Evolutionary conservation across 2,113 vertebrate genomes (phyloP).

Genomic region (Heterochromis multidens): DNA sequence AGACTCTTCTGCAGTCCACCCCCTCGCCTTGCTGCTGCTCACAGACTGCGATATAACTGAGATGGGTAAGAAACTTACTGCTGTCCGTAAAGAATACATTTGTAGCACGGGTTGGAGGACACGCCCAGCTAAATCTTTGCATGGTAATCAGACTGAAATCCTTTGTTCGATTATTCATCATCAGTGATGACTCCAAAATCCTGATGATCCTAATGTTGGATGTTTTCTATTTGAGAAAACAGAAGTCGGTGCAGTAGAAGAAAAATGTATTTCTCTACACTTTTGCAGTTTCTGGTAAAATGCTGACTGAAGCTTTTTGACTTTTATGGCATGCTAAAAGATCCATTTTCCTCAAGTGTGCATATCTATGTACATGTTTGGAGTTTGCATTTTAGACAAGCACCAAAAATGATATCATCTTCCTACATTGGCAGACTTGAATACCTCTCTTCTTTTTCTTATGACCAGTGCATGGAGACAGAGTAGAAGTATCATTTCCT

Average conservation of each 20-base stretch:
- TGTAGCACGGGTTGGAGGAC: not conserved
- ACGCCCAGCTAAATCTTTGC: not conserved
- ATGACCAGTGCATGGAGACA: conserved; percentile 77
- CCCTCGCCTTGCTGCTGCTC: conserved; percentile 88
- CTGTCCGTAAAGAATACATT: not conserved
- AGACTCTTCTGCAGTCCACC: conserved; percentile 90
- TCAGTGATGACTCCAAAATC: not conserved
- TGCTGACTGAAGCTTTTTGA: not conserved
- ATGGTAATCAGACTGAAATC: not conserved
- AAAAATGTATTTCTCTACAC: too few species aligned
- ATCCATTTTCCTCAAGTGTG: not conserved
- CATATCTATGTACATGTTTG: not conserved
- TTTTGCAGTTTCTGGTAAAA: not conserved
- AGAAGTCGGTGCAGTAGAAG: too few species aligned
- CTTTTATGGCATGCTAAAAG: not conserved
- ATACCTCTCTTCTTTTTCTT: not conserved
- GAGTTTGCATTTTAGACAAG: not conserved
- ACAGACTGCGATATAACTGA: conserved; percentile 85
- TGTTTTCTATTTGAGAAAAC: not conserved
- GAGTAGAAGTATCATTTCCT: conserved; percentile 81
- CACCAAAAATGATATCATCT: not conserved
- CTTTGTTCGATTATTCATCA: not conserved
- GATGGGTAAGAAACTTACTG: conserved; percentile 70
- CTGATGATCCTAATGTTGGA: not conserved
- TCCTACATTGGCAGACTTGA: not conserved